Conservation (phyloP, 1,140 invertebrate species). For the Drosophila seguyi region DNA sequence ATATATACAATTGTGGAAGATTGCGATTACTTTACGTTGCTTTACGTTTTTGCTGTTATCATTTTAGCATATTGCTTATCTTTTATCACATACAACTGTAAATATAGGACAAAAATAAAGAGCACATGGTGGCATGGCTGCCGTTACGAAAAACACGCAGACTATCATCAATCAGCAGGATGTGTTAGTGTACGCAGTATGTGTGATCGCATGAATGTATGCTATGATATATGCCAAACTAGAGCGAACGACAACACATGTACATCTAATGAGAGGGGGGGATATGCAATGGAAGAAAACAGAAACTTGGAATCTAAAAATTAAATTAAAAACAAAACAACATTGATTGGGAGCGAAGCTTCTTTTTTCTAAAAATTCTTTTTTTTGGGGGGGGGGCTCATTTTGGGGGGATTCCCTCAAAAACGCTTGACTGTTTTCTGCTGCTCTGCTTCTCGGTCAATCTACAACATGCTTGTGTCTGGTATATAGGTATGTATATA, state of each 20-base stretch:
- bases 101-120: constrained; percentile 39
- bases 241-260: constrained; percentile 17
- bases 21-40: constrained; percentile 36
- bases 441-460: constrained; percentile 20
- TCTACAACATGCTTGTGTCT: constrained; percentile 2
- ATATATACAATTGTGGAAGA: constrained; percentile 37
- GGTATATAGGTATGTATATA: constrained; percentile 1
- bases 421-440: constrained; percentile 34
- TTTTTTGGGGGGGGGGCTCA: neutral
- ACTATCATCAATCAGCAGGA: constrained; percentile 41
- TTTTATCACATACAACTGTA: constrained; percentile 51
- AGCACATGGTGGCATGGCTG: constrained; percentile 24
- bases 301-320: constrained; percentile 16
- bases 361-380: constrained; percentile 3
- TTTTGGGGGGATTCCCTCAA: constrained; percentile 1
- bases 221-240: constrained; percentile 47
- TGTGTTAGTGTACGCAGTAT: constrained; percentile 24
- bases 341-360: constrained; percentile 25
- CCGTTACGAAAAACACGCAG: constrained; percentile 54
- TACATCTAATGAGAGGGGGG: constrained; percentile 30
- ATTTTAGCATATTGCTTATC: constrained; percentile 42
- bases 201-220: constrained; percentile 50
- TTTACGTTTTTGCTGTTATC: constrained; percentile 31
- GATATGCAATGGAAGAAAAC: neutral
- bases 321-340: constrained; percentile 2